Base-by-base conservation (phyloP, 1,140 invertebrate species). In the Ctenoplectra terminalis region DNA sequence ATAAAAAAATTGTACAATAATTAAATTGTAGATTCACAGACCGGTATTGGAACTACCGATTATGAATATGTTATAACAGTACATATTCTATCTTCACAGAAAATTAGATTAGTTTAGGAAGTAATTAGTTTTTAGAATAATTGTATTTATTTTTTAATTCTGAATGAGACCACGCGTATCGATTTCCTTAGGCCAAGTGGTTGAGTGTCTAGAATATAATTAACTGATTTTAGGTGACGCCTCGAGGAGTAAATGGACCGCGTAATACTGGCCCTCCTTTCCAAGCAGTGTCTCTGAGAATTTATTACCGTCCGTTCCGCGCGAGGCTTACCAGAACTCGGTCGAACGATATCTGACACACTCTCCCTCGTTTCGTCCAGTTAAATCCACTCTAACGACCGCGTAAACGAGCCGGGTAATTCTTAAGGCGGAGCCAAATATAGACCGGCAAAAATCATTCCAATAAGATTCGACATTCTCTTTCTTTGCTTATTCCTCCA, bases 251-350 rank as follows among this genome's bases (percentile, higher is more conserved):
- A 82, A 75, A 76, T 71, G 72, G 69, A 76, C 34, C 56, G 52
- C 56, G 48, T 50, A 31, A 81, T n/a, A n/a, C 43, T 40, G 17
- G 52, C 52, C 56, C 67, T 34, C 40, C 40, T 34, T 29, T 56
- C 9, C 58, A 61, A 63, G 56, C 54, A n/a, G 56, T 70, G 71
- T 56, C 50, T 13, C 56, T 37, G 52, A 52, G 48, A 84, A 87
- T 87, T 87, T 84, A 84, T 78, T 71, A n/a, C 56, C 58, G 52
- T 37, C 31, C 34, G 56, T 87, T 74, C 76, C 58, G 74, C 56
- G n/a, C 76, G 61, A 72, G 82, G 85, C 82, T 85, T 77, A 88
- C 46, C 71, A 82, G 75, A 87, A 90, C 81, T 89, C 77, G 85
- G 71, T 80, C 81, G 73, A 77, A 76, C 63, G 85, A 87, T 87